phyloP scores from a whole-genome alignment of 2,888 invertebrate genomes.

The Diarsia mendica region DNA sequence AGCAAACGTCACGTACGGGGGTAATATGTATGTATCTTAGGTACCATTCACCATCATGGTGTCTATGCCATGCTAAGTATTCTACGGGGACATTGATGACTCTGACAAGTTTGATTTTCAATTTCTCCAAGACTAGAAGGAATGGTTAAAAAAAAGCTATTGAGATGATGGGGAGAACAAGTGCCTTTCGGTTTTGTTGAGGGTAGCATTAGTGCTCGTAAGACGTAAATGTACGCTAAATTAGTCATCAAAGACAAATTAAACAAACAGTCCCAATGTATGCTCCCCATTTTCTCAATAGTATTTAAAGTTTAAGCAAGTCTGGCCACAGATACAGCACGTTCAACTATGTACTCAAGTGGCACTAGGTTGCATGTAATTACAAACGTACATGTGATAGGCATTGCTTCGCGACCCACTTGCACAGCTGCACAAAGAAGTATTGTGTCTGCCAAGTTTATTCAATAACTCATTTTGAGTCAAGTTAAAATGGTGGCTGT shows the following conservation, averaged over 20 bases:
- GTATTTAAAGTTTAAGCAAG: slow-evolving; percentile 25
- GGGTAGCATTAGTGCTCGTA: neutral
- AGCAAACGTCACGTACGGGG: too few relatives aligned
- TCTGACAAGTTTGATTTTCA: neutral
- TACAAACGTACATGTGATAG: slow-evolving; percentile 42
- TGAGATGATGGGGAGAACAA: neutral
- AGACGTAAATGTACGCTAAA: neutral
- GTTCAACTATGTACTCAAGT: slow-evolving; percentile 31
- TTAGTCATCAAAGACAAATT: slow-evolving; percentile 13
- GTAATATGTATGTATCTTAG: too few relatives aligned
- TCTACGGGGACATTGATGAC: neutral
- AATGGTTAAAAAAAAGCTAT: neutral
- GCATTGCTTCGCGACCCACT: slow-evolving; percentile 47
- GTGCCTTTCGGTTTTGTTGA: neutral
- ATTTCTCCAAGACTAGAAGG: neutral
- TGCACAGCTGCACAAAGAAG: slow-evolving; percentile 55
- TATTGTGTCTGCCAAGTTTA: slow-evolving; percentile 46
- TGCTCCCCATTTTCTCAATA: slow-evolving; percentile 28
- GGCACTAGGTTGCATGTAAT: slow-evolving; percentile 46
- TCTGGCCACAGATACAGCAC: slow-evolving; percentile 43
- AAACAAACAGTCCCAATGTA: neutral
- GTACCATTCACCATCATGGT: too few relatives aligned
- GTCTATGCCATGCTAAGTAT: too few relatives aligned
- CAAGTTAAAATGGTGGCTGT: slow-evolving; percentile 18
- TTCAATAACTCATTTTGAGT: slow-evolving; percentile 32